A percentile compares a stretch with the other conserved stretches of the same genome.
Conservation (phyloP, 2,113 vertebrate genomes). For the human (Homo sapiens) region GRCh38 chr3:21763501-21764000, state of each 20-base stretch:
- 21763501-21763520: conserved; percentile 10
- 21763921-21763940: background rate
- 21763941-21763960: background rate
- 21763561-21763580: too few relatives aligned
- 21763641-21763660: background rate
- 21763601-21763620: too few relatives aligned
- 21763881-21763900: background rate
- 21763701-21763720: background rate
- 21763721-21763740: background rate
- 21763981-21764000: background rate
- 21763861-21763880: background rate
- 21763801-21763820: background rate
- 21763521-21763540: conserved; percentile 18
- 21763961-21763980: background rate
- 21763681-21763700: background rate
- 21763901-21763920: background rate
- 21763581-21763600: too few relatives aligned
- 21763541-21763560: background rate
- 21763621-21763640: too few relatives aligned
- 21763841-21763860: background rate
- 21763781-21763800: background rate
- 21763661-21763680: background rate
- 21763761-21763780: background rate
- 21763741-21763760: background rate
- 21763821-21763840: background rate